Conservation (phyloP, 2,797 vertebrate genomes). For the Cirrhinus molitorella region DNA sequence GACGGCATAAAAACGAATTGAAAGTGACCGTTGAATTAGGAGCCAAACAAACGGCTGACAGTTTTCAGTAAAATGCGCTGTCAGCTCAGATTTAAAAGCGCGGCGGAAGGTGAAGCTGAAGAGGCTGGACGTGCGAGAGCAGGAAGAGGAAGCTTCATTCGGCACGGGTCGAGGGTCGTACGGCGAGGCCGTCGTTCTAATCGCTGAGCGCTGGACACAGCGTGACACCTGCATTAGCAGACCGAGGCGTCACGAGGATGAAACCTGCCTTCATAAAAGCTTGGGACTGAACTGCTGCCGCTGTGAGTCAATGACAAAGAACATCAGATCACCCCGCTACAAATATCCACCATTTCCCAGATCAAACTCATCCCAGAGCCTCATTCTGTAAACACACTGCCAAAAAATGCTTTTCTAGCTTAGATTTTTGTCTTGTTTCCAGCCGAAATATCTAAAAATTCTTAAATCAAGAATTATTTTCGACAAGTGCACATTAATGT, state of each 20-base stretch:
- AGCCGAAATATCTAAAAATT: too few relatives aligned
- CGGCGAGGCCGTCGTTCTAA: conserved; percentile 69
- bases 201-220: conserved; percentile 79
- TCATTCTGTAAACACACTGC: neutral
- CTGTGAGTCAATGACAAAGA: neutral
- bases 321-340: neutral
- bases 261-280: neutral
- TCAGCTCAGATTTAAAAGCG: conserved; percentile 73
- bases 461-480: too few relatives aligned
- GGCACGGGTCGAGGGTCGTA: conserved; percentile 73
- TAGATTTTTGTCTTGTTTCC: too few relatives aligned
- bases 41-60: conserved; percentile 25
- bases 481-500: too few relatives aligned
- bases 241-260: conserved; percentile 77
- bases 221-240: conserved; percentile 82
- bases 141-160: conserved; percentile 79
- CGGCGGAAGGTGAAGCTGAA: conserved; percentile 74
- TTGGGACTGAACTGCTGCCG: neutral
- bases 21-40: neutral
- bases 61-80: conserved; percentile 62
- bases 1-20: neutral
- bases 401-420: too few relatives aligned
- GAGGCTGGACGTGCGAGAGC: conserved; percentile 73
- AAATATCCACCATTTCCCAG: neutral
- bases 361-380: neutral